Evolutionary conservation across 2,113 vertebrate genomes (phyloP).

Genomic region (Chionis minor): DNA sequence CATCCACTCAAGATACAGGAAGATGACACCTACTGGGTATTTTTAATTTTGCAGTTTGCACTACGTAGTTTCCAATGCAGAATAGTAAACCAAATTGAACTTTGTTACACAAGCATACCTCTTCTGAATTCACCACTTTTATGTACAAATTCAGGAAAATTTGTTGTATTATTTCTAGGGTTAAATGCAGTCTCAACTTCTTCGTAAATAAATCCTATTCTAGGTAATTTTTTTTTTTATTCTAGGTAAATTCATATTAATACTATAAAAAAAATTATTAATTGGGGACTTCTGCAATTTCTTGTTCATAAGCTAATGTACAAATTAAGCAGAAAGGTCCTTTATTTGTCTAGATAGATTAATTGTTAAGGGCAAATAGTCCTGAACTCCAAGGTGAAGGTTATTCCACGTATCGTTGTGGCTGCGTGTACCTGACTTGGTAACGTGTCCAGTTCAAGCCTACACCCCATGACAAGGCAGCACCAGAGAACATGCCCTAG

Average conservation of each 20-base stretch:
- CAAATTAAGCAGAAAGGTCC: not conserved
- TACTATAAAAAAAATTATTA: not conserved
- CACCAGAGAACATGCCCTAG: not conserved
- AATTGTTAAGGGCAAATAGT: not conserved
- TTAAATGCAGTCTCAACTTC: not conserved
- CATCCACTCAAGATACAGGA: not conserved
- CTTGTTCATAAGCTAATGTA: not conserved
- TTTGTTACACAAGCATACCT: not conserved
- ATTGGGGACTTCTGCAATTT: not conserved
- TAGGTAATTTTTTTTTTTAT: not conserved
- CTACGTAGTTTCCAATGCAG: not conserved
- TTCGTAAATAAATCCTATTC: not conserved
- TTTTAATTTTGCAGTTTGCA: not conserved
- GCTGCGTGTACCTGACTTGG: not conserved
- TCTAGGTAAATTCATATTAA: not conserved
- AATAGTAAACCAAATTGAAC: not conserved
- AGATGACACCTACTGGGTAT: constrained; percentile 28
- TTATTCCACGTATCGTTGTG: rapidly evolving
- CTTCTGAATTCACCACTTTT: not conserved
- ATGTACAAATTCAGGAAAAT: not conserved
- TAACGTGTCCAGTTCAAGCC: not conserved
- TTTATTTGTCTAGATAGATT: not conserved
- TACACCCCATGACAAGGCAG: not conserved
- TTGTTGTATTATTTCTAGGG: not conserved
- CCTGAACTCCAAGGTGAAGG: not conserved